Evolutionary conservation across 1,140 invertebrate genomes (phyloP), one percentile per base, ranked within the genome.

Genomic region (Patella vulgata): DNA sequence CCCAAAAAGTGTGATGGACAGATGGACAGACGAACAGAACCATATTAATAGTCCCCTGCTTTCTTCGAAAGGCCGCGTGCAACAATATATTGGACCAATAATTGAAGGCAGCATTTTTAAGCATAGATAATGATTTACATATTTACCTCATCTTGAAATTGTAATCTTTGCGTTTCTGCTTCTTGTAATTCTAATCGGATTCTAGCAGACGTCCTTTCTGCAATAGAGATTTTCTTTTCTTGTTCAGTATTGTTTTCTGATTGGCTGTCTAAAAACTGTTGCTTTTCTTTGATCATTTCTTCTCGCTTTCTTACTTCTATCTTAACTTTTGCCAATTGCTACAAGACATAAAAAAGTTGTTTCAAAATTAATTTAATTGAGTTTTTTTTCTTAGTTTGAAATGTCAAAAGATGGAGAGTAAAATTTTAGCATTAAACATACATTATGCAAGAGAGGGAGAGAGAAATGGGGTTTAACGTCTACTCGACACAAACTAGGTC

Each of bases 231-330:
- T 51, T 79, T 80, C 64, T 80, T 79, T 30, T 85, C 81, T 43
- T 78, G 71, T 51, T 84, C 82, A 51, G 67, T 62, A 57, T 84
- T 84, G 55, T 81, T 83, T n/a, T 80, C 77, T n/a, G 71, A 69
- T 63, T 83, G 78, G 64, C 78, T 77, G 2, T 84, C 80, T 28
- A 81, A 63, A 59, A 84, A 84, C 65, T 82, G 74, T 51, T 77
- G 68, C 62, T 82, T 84, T 42, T 84, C 81, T 53, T 76, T 76
- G 30, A 83, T 79, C 1, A 55, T 68, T 30, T 82, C 81, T 51
- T 83, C 76, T 17, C 73, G 40, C 23, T 71, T 72, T 25, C 74
- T 68, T 14, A 83, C 77, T 56, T 82, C 81, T 3, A 71, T 61
- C 55, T 81, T 83, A 2, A 78, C 73, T 47, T 59, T 57, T 6